Conservation (phyloP, 1,140 invertebrate species). For the Sarcophaga peregrina region DNA sequence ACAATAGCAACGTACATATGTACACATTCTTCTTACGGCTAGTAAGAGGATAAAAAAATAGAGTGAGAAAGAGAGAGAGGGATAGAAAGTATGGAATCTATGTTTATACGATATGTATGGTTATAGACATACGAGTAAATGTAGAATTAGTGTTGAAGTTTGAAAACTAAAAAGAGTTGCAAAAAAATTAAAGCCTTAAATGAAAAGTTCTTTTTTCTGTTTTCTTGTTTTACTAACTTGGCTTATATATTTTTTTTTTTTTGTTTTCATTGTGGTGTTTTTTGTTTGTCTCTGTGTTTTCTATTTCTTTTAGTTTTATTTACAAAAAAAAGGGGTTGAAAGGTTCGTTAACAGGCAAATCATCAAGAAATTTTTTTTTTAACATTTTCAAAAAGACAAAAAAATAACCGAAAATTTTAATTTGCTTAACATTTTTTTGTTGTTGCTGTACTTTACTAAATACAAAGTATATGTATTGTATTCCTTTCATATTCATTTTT, state of each 20-base stretch:
- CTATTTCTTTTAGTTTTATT: no score
- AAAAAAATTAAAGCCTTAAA: not conserved
- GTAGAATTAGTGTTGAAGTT: not conserved
- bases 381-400: not conserved
- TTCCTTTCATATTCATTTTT: no score
- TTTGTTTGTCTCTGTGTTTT: not conserved
- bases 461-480: no score
- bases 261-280: not conserved
- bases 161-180: not conserved
- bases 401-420: not conserved
- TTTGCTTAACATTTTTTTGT: not conserved
- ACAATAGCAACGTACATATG: no score
- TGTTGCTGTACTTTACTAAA: no score
- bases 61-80: not conserved
- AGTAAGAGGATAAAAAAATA: not conserved
- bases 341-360: constrained; percentile 6
- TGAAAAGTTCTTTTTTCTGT: not conserved
- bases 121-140: not conserved
- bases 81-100: no score
- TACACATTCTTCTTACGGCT: no score
- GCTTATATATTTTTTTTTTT: not conserved
- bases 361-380: not conserved
- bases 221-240: not conserved
- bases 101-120: no score
- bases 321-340: not conserved